Conservation (phyloP, 2,888 invertebrate species). For the Geotrupes spiniger region DNA sequence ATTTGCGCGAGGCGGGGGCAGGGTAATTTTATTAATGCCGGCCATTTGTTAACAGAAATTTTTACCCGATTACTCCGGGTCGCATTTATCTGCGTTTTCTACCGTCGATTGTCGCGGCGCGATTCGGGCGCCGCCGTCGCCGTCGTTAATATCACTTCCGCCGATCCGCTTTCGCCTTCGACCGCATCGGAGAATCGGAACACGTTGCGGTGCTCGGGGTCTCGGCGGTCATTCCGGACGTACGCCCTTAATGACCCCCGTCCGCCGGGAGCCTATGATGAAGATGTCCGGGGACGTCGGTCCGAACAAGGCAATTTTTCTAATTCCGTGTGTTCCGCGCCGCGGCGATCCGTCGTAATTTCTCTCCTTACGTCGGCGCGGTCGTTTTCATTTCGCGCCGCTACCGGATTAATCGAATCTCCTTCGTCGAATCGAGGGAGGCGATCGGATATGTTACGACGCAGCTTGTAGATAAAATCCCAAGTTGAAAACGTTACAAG, state of each 20-base stretch:
- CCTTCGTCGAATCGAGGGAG: too few species aligned
- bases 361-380: not conserved
- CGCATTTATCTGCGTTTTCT: conserved; percentile 5
- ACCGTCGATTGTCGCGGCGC: not conserved
- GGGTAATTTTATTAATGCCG: conserved; percentile 13
- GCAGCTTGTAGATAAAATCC: too few species aligned
- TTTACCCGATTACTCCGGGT: conserved; percentile 4
- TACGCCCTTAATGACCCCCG: conserved; percentile 20
- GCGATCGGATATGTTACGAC: too few species aligned
- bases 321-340: conserved; percentile 10
- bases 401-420: too few species aligned
- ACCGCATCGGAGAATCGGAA: conserved; percentile 2
- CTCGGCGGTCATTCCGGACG: conserved; percentile 21
- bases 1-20: conserved; percentile 3
- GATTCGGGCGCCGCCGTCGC: not conserved
- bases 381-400: too few species aligned
- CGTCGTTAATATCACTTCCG: conserved; percentile 9
- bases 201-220: conserved; percentile 20
- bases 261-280: conserved; percentile 20
- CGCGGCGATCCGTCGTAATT: conserved; percentile 7
- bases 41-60: conserved; percentile 14
- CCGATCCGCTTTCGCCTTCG: conserved; percentile 1
- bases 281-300: conserved; percentile 18
- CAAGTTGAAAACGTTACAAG: too few species aligned
- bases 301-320: conserved; percentile 11